Percentiles rank a stretch among this genome's conserved stretches.
phyloP scores from a whole-genome alignment of 2,113 vertebrate genomes.

The Tylochromis polylepis region DNA sequence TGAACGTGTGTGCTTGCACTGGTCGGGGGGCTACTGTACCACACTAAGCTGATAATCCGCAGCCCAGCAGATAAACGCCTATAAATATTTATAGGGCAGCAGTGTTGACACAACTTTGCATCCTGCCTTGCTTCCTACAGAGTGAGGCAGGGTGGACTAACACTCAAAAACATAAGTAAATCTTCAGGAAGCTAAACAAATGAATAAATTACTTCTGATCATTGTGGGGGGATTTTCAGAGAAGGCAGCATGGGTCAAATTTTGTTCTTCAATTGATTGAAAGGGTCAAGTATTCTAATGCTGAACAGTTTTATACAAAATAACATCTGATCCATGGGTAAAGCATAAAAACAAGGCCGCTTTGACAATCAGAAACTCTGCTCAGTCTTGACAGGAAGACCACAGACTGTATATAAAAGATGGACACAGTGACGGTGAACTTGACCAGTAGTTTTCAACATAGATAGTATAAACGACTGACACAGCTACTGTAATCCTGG shows the following conservation, averaged over 20 bases:
- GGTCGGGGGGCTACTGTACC: slow-evolving; percentile 19
- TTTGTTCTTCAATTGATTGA: not conserved
- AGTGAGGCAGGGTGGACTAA: not conserved
- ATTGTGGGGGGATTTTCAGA: not conserved
- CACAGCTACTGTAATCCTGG: not conserved
- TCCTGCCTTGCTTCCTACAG: not conserved
- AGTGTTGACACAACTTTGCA: not conserved
- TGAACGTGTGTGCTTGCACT: not conserved
- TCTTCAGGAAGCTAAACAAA: not conserved
- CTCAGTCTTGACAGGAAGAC: not conserved
- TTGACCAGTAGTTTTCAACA: not conserved
- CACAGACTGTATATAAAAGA: not conserved
- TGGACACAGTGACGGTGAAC: accelerated
- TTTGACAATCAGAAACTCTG: not conserved
- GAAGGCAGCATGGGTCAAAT: not conserved
- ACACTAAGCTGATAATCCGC: slow-evolving; percentile 57
- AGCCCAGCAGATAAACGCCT: slow-evolving; percentile 44
- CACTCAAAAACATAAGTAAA: not conserved
- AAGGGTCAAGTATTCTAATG: not conserved
- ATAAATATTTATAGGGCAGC: slow-evolving; percentile 54
- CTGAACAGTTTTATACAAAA: not conserved
- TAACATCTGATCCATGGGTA: not conserved
- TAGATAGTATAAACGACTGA: too few relatives aligned
- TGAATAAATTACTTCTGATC: not conserved
- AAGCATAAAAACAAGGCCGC: not conserved